phyloP scores from a whole-genome alignment of 2,113 vertebrate genomes.

The Pampusana beccarii region DNA sequence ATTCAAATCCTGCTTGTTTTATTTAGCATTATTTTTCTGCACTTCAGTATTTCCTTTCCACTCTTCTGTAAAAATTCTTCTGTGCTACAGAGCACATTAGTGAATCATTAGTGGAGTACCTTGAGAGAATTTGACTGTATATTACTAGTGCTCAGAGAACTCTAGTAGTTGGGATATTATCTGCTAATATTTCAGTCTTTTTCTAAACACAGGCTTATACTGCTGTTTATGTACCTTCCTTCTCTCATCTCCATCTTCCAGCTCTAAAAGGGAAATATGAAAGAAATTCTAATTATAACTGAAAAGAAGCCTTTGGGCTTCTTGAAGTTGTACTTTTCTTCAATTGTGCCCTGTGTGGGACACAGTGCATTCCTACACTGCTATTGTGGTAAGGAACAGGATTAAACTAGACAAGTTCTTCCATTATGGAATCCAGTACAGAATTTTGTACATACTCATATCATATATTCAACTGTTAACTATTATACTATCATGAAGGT shows the following conservation, averaged over 20 bases:
- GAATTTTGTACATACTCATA: neutral
- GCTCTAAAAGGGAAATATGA: neutral
- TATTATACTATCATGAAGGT: neutral
- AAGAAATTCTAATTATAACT: neutral
- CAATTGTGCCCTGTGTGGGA: neutral
- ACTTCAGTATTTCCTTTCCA: neutral
- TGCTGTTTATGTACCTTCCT: neutral
- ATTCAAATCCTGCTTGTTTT: neutral
- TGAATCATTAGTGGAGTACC: neutral
- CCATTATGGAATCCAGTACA: neutral
- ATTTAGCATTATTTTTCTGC: neutral
- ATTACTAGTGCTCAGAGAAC: neutral
- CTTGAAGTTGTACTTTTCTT: neutral
- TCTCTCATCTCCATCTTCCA: neutral
- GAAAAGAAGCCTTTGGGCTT: neutral
- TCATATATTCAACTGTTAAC: neutral
- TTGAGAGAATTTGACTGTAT: neutral
- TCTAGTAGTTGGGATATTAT: neutral
- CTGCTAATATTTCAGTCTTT: neutral
- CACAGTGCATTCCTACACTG: neutral
- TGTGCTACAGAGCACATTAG: neutral
- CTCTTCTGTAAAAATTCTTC: neutral
- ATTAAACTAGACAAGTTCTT: neutral
- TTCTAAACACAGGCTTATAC: neutral
- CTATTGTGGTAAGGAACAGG: neutral